These are phyloP conservation scores for Dicyrtoma fusca DNA, from an alignment of 2,888 invertebrate genomes.

Conservation along the genomic window DNA sequence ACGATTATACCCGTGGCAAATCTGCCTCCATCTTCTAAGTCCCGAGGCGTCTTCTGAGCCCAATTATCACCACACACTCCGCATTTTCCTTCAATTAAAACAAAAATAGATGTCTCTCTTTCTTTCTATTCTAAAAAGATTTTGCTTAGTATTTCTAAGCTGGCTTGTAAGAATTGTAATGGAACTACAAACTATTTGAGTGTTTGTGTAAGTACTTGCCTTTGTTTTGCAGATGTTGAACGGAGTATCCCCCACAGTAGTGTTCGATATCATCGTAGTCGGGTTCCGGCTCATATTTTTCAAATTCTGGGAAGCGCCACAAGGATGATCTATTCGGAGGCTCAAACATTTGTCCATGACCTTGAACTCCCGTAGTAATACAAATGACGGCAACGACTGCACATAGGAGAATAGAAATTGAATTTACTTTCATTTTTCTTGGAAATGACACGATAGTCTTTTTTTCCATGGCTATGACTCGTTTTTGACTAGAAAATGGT, in stretches of 20 bases:
- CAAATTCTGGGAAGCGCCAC: constrained; percentile 43
- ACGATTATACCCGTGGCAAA: constrained; percentile 44
- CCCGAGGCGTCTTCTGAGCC: constrained; percentile 40
- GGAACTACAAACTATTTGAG: not conserved
- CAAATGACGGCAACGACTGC: no score
- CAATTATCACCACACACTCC: constrained; percentile 52
- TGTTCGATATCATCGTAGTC: constrained; percentile 48
- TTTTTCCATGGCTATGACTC: no score
- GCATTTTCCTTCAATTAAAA: constrained; percentile 29
- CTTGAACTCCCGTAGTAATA: not conserved
- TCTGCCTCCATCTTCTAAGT: constrained; percentile 46
- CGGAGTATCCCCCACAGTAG: constrained; percentile 43
- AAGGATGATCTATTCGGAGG: constrained; percentile 42
- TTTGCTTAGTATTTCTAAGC: not conserved
- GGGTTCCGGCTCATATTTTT: constrained; percentile 27
- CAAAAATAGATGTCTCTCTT: no score
- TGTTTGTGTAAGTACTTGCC: no score
- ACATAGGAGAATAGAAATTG: no score
- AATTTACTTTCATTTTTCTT: no score
- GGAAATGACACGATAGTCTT: no score
- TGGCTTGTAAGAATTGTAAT: not conserved
- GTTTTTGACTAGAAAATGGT: no score
- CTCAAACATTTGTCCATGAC: constrained; percentile 41
- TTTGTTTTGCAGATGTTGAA: constrained; percentile 11
- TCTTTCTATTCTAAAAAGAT: not conserved